These are phyloP conservation scores for Drosophila mimetica DNA, from an alignment of 2,888 invertebrate species.

Conservation along the genomic window DNA sequence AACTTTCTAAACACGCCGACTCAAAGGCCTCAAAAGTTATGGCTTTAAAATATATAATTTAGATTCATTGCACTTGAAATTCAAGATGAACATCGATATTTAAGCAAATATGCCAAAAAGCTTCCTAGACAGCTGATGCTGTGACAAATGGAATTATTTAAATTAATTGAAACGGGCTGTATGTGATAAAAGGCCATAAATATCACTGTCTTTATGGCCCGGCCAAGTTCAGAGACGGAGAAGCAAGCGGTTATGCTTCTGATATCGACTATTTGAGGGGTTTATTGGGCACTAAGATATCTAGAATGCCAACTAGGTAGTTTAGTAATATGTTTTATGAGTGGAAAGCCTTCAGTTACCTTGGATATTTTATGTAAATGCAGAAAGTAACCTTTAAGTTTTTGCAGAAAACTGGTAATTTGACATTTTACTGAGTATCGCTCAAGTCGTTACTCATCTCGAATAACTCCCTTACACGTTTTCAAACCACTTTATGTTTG, in stretches of 20 bases:
- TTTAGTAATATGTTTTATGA: not conserved
- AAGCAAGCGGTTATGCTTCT: constrained; percentile 8
- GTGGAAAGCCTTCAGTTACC: no score
- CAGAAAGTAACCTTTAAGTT: no score
- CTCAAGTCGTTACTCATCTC: not conserved
- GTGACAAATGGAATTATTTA: constrained; percentile 50
- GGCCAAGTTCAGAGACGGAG: constrained; percentile 42
- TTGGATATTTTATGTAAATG: no score
- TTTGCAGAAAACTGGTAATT: no score
- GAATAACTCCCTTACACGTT: constrained; percentile 30
- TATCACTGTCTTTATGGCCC: constrained; percentile 39
- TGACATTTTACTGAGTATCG: constrained; percentile 4
- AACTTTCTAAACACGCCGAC: constrained; percentile 32
- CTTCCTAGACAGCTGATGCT: constrained; percentile 47
- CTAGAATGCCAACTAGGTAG: not conserved
- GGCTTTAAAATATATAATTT: constrained; percentile 36
- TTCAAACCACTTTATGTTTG: constrained; percentile 25
- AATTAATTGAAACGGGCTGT: constrained; percentile 41
- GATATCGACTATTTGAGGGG: constrained; percentile 5
- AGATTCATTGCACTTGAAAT: constrained; percentile 33
- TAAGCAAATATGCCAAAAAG: constrained; percentile 32
- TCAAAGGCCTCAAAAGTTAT: not conserved
- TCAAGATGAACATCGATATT: constrained; percentile 34
- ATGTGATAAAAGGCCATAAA: constrained; percentile 48
- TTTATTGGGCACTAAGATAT: not conserved